These are phyloP conservation scores for Corythornis vintsioides DNA, from an alignment of 2,113 vertebrate genomes.

Conservation along the genomic window DNA sequence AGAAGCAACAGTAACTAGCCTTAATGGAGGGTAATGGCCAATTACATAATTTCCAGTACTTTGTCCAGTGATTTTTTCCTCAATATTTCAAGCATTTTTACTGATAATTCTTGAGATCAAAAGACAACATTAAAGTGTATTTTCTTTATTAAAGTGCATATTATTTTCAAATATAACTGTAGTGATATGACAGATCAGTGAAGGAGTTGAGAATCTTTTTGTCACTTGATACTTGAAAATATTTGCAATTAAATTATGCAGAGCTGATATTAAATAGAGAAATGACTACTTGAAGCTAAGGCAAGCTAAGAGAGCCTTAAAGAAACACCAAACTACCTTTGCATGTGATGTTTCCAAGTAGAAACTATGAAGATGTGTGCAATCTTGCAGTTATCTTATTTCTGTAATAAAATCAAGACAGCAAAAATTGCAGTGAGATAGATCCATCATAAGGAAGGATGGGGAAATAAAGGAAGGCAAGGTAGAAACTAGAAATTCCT, in stretches of 20 bases:
- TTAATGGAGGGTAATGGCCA: slow-evolving; percentile 25
- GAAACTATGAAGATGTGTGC: not conserved
- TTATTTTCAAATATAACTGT: not conserved
- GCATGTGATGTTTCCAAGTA: not conserved
- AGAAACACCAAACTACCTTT: not conserved
- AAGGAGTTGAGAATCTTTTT: not conserved
- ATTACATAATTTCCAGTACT: not conserved
- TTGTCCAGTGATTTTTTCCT: not conserved
- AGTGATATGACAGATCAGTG: not conserved
- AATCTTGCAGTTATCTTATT: not conserved
- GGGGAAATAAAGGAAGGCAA: not conserved
- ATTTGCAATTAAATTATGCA: not conserved
- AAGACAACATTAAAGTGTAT: not conserved
- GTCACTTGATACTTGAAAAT: not conserved
- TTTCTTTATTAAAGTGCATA: not conserved
- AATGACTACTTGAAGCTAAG: not conserved
- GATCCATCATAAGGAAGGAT: no score
- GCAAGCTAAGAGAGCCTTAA: not conserved
- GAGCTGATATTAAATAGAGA: not conserved
- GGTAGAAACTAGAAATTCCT: not conserved
- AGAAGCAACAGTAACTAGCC: not conserved
- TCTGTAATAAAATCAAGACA: not conserved
- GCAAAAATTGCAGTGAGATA: not conserved
- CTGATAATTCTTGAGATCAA: not conserved
- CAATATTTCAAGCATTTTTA: not conserved